phyloP scores from a whole-genome alignment of 1,140 invertebrate species.

The Drosophila burlai region DNA sequence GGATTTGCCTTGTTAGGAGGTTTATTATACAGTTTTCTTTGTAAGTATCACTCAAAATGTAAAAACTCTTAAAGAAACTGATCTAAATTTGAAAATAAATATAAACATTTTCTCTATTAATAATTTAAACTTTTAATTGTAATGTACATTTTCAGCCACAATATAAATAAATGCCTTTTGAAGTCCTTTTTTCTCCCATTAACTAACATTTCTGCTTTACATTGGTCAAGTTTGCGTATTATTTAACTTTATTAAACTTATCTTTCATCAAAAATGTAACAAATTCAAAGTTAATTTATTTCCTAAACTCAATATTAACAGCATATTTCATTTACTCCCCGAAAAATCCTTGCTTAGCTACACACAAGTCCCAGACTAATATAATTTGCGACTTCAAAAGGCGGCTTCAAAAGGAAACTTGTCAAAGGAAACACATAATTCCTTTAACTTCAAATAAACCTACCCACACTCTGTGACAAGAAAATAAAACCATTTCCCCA shows the following conservation, averaged over 20 bases:
- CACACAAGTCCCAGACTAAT: constrained; percentile 17
- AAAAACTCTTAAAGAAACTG: not conserved
- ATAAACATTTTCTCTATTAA: not conserved
- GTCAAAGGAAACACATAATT: constrained; percentile 33
- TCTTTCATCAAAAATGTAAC: not conserved
- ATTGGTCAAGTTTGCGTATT: not conserved
- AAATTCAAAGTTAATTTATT: constrained; percentile 3
- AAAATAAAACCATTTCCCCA: constrained; percentile 35
- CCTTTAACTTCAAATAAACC: constrained; percentile 17
- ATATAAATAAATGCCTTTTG: not conserved
- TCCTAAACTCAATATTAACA: not conserved
- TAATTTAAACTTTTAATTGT: not conserved
- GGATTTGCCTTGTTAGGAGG: not conserved
- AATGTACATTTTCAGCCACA: too few species aligned
- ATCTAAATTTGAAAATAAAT: too few species aligned
- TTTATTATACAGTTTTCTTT: not conserved
- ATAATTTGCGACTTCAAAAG: constrained; percentile 38
- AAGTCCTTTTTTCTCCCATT: not conserved
- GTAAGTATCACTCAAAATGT: not conserved
- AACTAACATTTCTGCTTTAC: not conserved
- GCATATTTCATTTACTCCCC: not conserved
- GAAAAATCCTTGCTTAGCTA: not conserved
- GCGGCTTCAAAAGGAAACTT: constrained; percentile 28
- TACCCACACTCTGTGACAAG: not conserved
- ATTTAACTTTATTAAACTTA: not conserved